Conservation (phyloP, 35 echinoderm and acorn worm genomes). For the Chiridota heheva region DNA sequence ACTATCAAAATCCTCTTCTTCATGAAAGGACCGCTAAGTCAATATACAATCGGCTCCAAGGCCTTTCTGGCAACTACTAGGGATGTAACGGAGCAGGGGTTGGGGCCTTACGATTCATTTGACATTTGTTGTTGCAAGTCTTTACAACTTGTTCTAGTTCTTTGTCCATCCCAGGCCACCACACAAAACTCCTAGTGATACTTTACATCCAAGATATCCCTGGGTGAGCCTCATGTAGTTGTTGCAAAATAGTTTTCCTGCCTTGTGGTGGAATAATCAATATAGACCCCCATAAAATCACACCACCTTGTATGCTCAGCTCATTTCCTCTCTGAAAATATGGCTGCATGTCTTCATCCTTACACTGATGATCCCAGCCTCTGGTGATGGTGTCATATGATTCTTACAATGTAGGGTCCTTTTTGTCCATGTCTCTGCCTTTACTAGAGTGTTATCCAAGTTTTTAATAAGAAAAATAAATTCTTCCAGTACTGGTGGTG, state of each 20-base stretch:
- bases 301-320: slow-evolving; percentile 37
- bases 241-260: slow-evolving; percentile 25
- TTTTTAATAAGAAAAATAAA: slow-evolving; percentile 20
- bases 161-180: slow-evolving; percentile 48
- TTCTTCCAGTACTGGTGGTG: slow-evolving; percentile 33
- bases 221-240: slow-evolving; percentile 73
- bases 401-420: slow-evolving; percentile 14
- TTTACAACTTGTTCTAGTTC: slow-evolving; percentile 49
- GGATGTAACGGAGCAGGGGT: slow-evolving; percentile 39
- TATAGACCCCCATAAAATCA: slow-evolving; percentile 49
- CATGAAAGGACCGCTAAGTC: slow-evolving; percentile 56
- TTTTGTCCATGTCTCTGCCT: background rate
- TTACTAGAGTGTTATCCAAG: background rate
- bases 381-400: slow-evolving; percentile 9
- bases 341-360: slow-evolving; percentile 23
- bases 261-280: slow-evolving; percentile 56
- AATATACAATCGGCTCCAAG: slow-evolving; percentile 63
- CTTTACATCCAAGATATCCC: slow-evolving; percentile 57
- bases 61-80: slow-evolving; percentile 52
- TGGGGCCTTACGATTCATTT: slow-evolving; percentile 35
- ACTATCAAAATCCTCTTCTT: slow-evolving; percentile 64
- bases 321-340: slow-evolving; percentile 36
- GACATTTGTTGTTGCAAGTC: slow-evolving; percentile 31
- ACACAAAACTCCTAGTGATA: slow-evolving; percentile 70
- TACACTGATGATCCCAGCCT: slow-evolving; percentile 24